phyloP scores from a whole-genome alignment of 2,797 vertebrate species.

The Todus mexicanus region DNA sequence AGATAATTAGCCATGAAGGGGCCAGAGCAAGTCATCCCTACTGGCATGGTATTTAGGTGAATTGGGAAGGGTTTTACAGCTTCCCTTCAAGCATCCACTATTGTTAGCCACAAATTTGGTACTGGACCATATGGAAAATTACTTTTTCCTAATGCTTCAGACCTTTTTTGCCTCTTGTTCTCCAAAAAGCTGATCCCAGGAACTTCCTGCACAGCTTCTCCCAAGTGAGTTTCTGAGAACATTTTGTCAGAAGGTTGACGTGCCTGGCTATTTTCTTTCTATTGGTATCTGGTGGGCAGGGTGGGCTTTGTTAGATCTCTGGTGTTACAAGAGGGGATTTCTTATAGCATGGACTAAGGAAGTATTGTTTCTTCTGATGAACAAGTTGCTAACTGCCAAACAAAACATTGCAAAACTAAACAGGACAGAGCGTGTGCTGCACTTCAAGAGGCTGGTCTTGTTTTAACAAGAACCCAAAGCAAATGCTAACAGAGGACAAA shows the following conservation, averaged over 20 bases:
- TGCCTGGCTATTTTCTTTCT: background rate
- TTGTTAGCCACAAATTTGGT: background rate
- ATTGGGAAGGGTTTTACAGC: background rate
- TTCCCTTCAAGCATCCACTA: background rate
- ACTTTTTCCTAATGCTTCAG: background rate
- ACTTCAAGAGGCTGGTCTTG: conserved; percentile 4
- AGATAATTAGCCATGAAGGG: background rate
- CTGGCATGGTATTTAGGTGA: background rate
- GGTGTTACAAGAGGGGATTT: background rate
- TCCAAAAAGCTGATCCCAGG: background rate
- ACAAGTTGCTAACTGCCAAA: conserved; percentile 25
- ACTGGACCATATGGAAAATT: background rate
- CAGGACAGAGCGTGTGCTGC: background rate
- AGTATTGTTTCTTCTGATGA: background rate
- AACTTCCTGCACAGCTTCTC: background rate
- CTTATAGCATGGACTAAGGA: background rate
- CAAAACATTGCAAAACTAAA: conserved; percentile 38
- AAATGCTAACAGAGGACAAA: background rate
- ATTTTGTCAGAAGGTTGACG: background rate
- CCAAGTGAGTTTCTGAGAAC: background rate
- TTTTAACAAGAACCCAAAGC: conserved; percentile 32
- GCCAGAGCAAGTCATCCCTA: background rate
- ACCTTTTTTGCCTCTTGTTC: background rate
- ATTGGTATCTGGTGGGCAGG: background rate
- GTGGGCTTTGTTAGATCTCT: background rate